phyloP scores from a whole-genome alignment of 2,797 vertebrate genomes.

The Cottoperca gobio region DNA sequence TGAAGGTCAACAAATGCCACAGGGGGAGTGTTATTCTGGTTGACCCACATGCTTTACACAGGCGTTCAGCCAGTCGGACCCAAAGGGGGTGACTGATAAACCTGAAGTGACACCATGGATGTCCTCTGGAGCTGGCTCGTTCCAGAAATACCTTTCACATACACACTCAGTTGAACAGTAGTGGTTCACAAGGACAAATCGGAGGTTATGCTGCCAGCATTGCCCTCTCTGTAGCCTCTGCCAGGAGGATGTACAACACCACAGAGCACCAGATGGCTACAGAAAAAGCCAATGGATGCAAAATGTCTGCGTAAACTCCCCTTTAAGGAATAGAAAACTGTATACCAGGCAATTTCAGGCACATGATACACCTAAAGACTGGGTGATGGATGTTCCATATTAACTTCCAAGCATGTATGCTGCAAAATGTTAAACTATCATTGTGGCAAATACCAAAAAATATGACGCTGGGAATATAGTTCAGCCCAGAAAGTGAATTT shows the following conservation, averaged over 20 bases:
- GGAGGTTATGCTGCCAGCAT: constrained; percentile 27
- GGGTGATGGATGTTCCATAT: neutral
- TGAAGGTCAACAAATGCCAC: constrained; percentile 67
- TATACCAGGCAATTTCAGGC: neutral
- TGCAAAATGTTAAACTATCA: neutral
- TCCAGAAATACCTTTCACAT: constrained; percentile 59
- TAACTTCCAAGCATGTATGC: neutral
- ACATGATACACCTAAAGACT: neutral
- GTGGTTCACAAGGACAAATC: constrained; percentile 68
- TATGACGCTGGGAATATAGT: neutral
- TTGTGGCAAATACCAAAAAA: neutral
- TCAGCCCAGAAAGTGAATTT: neutral
- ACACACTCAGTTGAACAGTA: constrained; percentile 34
- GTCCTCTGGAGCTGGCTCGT: constrained; percentile 66
- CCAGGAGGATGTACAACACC: constrained; percentile 46
- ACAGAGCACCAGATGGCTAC: constrained; percentile 55
- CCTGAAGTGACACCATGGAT: constrained; percentile 71
- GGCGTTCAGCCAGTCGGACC: constrained; percentile 57
- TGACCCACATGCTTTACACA: constrained; percentile 73
- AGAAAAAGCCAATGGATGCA: constrained; percentile 21
- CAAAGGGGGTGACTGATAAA: constrained; percentile 72
- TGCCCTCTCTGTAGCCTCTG: constrained; percentile 16
- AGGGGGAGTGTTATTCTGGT: constrained; percentile 68
- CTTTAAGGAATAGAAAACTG: constrained; percentile 10
- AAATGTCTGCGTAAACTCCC: constrained; percentile 11